Base-by-base conservation (phyloP, 2,888 invertebrate genomes). In the Pecten maximus region DNA sequence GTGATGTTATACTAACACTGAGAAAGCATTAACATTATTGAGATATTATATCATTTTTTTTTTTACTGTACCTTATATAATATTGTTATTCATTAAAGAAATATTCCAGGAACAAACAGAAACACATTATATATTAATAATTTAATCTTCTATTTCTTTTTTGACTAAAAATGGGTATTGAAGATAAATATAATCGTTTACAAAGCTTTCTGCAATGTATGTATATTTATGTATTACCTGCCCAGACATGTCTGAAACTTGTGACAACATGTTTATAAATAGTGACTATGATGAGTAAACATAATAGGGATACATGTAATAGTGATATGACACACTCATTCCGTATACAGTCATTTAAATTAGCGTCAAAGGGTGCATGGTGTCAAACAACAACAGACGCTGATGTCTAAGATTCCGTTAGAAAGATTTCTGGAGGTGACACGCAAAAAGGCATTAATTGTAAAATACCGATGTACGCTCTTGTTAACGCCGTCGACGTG, bases 401-500 rank as follows among this genome's bases (percentile, higher is more conserved):
- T 54, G n/a, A 23, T 19, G 54, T 54, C 54, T 23, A 8, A 54
- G n/a, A 12, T 74, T 8, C 35, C 74, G 35, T 74, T 74, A 35
- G 74, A 60, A n/a, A 28, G 10, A 23, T 10, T 74, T 74, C 10
- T 74, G 10, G 28, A 74, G 74, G 74, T 74, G 74, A 74, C 74
- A 74, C 35, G 35, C 23, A 2, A 54, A 54, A 54, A 54, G 35
- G 28, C 19, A 74, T 28, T 3, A 35, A 35, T 74, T 74, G 74
- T 54, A 8, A 2, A 54, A 54, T 54, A 74, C 74, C 74, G 74
- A 74, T 74, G 74, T 74, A 74, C 74, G 74, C 74, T 74, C 74
- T 74, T 74, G 74, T 15, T 28, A 74, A 74, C 74, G 23, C 54
- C 2, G 23, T 23, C 19, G 74, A 74, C 74, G 35, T 74, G 35